Base-by-base conservation (phyloP, 2,888 invertebrate genomes). In the Apamea crenata region DNA sequence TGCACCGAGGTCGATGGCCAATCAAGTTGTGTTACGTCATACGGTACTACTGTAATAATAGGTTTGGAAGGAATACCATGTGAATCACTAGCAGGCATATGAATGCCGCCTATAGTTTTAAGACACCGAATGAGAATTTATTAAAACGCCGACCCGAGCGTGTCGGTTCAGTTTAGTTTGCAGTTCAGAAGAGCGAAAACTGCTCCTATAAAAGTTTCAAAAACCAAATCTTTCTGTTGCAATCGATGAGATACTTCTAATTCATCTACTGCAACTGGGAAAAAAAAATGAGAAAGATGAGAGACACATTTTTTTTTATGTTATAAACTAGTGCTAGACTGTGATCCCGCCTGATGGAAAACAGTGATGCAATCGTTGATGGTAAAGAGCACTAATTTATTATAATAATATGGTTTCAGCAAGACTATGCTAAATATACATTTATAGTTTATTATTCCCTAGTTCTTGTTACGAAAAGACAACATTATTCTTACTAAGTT, bases 1-100 rank as follows among this genome's bases (percentile, higher is more conserved):
- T 67, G 82, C 78, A 79, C 77, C 84, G 84, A 89, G 88, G 89
- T 84, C 88, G 74, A 72, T 84, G 88, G 78, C 88, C 86, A 79
- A 82, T 74, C 74, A 74, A 66, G 40, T 75, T 68, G 32, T 61
- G 18, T 86, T 74, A 79, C 82, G 88, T 88, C 82, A 86, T 77
- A 8, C 2, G 12, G 53, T 77, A 71, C 25, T 69, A 74, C 68
- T 63, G 36, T 80, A 74, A 75, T 85, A 66, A 80, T 87, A 76
- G 65, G 72, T 56, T 68, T 75, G 61, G 72, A 59, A 59, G 29
- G n/a, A 66, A 63, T 29, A 71, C 18, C 50, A 29, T 16, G 68
- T 72, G 77, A 83, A 73, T 61, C 74, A 59, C 40, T 44, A 12
- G 44, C 8, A 36, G 16, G 16, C 56, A 29, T 36, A n/a, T 10